Base-by-base conservation (phyloP, 1,140 invertebrate genomes). In the Bombus terrestris region DNA sequence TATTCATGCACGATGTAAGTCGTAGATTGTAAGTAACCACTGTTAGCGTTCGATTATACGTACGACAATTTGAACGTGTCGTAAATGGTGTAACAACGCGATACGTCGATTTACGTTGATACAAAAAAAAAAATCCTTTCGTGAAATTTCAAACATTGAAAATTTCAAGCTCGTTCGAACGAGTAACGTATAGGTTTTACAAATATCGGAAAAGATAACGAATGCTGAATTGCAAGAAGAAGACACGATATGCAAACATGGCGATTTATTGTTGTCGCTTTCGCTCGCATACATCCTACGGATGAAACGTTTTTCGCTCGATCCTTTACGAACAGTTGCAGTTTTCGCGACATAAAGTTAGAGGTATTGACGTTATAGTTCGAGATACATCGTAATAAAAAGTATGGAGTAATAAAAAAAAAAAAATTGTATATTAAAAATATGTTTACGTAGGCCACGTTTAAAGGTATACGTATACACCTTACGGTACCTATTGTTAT, bases 11-110 rank as follows among this genome's bases (percentile, higher is more conserved):
- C 90, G 88, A 81, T 86, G 66, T 83, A 90, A 89, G 87, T 86
- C 88, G 89, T 89, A 92, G 87, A 89, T 93, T 85, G 91, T 93
- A 91, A 92, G 91, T 89, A 92, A 84, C 89, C 89, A 92, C 91
- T 89, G 88, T 73, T 64, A 76, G 75, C 77, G 39, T 82, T 90
- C 84, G 88, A 86, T 81, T 87, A 87, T 86, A 89, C 47, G 18
- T 53, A 53, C 79, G 73, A 79, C 84, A 84, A 73, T 89, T 81
- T 64, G 77, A 41, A 43, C 39, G 83, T 72, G 39, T 62, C 68
- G 66, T 80, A 53, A 53, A 53, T 22, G 47, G 18, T 0, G 47
- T 53, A 80, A 85, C 53, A 53, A 72, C 72, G 32, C 53, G 5
- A 80, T 18, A 53, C 15, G 8, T 2, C 77, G 39, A 72, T 71